Evolutionary conservation across 2,113 vertebrate species (phyloP), one percentile per base, ranked within the genome.

Genomic region (Menura novaehollandiae): DNA sequence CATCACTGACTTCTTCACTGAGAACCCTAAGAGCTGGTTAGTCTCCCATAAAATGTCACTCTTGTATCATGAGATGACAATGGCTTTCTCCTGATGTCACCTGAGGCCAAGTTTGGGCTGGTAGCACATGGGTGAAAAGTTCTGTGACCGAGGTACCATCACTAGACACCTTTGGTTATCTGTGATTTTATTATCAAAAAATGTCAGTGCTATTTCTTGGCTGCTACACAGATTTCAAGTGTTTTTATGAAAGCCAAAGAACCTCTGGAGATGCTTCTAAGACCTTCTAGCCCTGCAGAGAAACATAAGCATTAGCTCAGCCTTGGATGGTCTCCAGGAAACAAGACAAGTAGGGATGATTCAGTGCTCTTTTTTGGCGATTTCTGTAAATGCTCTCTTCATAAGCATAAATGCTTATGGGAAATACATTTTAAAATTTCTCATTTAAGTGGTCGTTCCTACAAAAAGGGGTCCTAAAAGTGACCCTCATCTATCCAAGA

Each of bases 301-400:
- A 66, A 82, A 19, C 5, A 9, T 22, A 37, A 69, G 58, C 49
- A 91, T 88, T 94, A 91, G 64, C 62, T 89, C 89, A 94, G 84
- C 18, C 81, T 95, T 93, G 94, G 93, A 88, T 79, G 67, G 33
- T 68, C 62, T 93, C 91, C 89, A 89, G 58, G 80, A 92, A 96
- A 37, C 13, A 63, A 91, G 91, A 80, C 68, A 81, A 91, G 85
- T 39, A 71, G 39, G 35, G 47, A 87, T 93, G 93, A 91, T 94
- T 63, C 77, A 82, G 39, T 63, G 64, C 56, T 89, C 27, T 56
- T 89, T 77, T 78, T 32, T 11, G 2, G 82, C 83, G 82, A 76
- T 75, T 92, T 95, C 80, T 75, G 73, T 93, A 92, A 96, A 62
- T 49, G 60, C 41, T 75, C 6, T 64, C 37, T 79, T 94, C 87